Percentiles rank a stretch among this genome's conserved stretches.
phyloP scores from a whole-genome alignment of 2,113 vertebrate species.

The Nymphicus hollandicus region DNA sequence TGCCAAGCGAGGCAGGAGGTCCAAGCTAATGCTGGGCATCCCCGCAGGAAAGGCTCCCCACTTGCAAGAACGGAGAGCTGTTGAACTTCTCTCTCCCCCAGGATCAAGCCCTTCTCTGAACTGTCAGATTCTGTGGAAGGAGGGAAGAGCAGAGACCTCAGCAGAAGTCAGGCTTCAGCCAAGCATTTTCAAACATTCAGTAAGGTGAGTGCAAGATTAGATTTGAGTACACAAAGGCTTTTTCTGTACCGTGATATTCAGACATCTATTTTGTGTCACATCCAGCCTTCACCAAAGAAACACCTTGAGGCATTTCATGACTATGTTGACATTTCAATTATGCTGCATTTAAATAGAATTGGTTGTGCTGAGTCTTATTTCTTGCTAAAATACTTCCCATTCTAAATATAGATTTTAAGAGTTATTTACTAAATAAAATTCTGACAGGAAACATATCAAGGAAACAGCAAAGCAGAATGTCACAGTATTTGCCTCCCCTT shows the following conservation, averaged over 20 bases:
- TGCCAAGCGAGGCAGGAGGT: not conserved
- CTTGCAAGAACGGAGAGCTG: fast-evolving
- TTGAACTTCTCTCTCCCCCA: not conserved
- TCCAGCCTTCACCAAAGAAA: not conserved
- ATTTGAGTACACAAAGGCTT: not conserved
- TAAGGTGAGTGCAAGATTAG: not conserved
- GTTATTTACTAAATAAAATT: constrained; percentile 10
- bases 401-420: not conserved
- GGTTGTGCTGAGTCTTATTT: not conserved
- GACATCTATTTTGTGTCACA: not conserved
- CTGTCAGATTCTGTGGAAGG: not conserved
- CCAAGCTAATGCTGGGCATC: fast-evolving
- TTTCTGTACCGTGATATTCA: not conserved
- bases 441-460: not conserved
- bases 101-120: not conserved
- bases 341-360: constrained; percentile 27
- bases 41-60: not conserved
- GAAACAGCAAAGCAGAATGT: constrained; percentile 21
- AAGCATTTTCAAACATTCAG: not conserved
- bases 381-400: not conserved
- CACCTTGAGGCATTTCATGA: constrained; percentile 16
- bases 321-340: constrained; percentile 48
- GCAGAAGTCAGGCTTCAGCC: not conserved
- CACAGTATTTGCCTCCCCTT: not conserved
- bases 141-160: not conserved